A percentile compares a stretch with the other conserved stretches of the same genome.
These are phyloP conservation scores for Coilia nasus DNA, from an alignment of 2,797 vertebrate genomes.

Conservation along the genomic window DNA sequence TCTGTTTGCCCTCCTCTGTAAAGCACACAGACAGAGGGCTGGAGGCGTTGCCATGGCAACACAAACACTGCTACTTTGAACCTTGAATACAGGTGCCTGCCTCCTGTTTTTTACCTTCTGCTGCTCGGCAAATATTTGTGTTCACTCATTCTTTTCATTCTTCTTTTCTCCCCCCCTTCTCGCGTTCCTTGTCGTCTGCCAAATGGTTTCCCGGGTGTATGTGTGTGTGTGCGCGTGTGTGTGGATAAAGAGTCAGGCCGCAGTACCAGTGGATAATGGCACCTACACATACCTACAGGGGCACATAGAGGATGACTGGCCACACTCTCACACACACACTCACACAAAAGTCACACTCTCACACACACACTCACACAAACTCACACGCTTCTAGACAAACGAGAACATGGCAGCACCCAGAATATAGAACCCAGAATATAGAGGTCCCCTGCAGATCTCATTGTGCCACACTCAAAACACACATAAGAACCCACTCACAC, in stretches of 20 bases:
- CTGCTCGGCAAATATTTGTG: slow-evolving; percentile 45
- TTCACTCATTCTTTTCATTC: slow-evolving; percentile 3
- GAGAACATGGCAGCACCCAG: not conserved
- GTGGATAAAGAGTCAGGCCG: not conserved
- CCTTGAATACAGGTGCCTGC: slow-evolving; percentile 70
- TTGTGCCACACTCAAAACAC: too few relatives aligned
- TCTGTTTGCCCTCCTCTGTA: slow-evolving; percentile 50
- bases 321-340: too few relatives aligned
- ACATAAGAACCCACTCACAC: not conserved
- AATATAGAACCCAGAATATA: not conserved
- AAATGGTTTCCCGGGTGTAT: not conserved
- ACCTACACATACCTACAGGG: not conserved
- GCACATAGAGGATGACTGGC: too few relatives aligned
- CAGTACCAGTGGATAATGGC: not conserved
- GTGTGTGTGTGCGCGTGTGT: not conserved
- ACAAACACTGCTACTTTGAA: slow-evolving; percentile 77
- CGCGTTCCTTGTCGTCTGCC: not conserved
- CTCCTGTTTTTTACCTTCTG: not conserved
- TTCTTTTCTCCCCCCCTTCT: not conserved
- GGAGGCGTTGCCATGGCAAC: slow-evolving; percentile 74
- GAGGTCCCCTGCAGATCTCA: not conserved
- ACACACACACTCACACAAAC: not conserved
- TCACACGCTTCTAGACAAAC: not conserved
- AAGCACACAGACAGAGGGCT: slow-evolving; percentile 66
- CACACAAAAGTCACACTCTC: too few relatives aligned